These are phyloP conservation scores for Hassar affinis DNA, from an alignment of 2,113 vertebrate species.

Conservation along the genomic window DNA sequence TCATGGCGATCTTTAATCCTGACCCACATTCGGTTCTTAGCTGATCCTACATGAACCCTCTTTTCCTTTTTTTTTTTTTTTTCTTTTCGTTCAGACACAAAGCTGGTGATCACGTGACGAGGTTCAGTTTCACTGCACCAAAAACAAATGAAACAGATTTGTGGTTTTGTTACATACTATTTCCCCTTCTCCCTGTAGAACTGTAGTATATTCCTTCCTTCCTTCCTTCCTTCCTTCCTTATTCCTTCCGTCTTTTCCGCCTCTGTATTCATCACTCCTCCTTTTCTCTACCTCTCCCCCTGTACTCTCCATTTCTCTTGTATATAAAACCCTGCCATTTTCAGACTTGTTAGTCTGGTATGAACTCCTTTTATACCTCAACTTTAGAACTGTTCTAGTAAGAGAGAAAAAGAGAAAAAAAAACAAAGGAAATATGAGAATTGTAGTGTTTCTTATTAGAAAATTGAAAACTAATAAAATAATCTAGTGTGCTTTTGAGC, in stretches of 20 bases:
- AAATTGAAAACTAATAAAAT: constrained; percentile 77
- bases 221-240: constrained; percentile 51
- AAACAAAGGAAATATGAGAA: constrained; percentile 76
- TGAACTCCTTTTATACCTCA: constrained; percentile 84
- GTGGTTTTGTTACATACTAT: constrained; percentile 51
- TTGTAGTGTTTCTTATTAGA: constrained; percentile 83
- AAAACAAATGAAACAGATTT: constrained; percentile 48
- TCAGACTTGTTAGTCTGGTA: constrained; percentile 77
- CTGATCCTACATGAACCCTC: background rate
- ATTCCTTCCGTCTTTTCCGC: constrained; percentile 55
- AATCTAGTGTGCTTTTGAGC: constrained; percentile 77
- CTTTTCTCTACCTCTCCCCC: constrained; percentile 69
- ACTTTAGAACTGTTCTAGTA: constrained; percentile 84
- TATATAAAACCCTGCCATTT: constrained; percentile 79
- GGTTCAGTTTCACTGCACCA: constrained; percentile 65
- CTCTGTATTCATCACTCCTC: constrained; percentile 70
- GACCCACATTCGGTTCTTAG: background rate
- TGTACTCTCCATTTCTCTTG: constrained; percentile 73
- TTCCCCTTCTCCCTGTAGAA: constrained; percentile 57
- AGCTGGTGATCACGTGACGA: background rate
- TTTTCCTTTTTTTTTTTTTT: no score
- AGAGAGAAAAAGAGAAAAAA: constrained; percentile 71
- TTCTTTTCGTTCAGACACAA: no score
- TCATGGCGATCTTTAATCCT: background rate
- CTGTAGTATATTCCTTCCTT: constrained; percentile 72